Percentiles rank a stretch among this genome's conserved stretches.
These are phyloP conservation scores for Tauraco erythrolophus DNA, from an alignment of 2,113 vertebrate genomes.

Conservation along the genomic window DNA sequence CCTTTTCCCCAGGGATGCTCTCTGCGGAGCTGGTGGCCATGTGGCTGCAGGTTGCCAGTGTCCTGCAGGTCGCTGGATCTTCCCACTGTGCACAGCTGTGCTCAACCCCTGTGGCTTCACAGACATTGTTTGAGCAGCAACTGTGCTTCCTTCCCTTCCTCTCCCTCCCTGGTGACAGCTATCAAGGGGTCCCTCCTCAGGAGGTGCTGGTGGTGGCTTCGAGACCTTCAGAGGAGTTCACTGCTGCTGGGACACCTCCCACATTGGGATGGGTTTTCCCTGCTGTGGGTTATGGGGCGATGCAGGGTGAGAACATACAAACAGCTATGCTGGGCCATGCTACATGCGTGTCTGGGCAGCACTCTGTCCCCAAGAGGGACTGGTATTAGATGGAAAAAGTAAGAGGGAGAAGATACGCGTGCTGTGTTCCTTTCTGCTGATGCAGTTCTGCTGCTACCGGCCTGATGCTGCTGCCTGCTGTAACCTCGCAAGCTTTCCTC, in stretches of 20 bases:
- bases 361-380: neutral
- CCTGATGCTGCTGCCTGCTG: neutral
- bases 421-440: neutral
- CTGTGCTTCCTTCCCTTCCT: neutral
- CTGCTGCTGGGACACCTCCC: neutral
- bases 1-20: neutral
- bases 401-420: neutral
- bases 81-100: rapidly evolving
- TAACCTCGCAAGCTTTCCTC: neutral
- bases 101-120: rapidly evolving
- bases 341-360: neutral
- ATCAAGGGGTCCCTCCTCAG: neutral
- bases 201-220: neutral
- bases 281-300: rapidly evolving
- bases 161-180: neutral
- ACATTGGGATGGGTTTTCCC: neutral
- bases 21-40: neutral
- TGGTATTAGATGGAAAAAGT: neutral
- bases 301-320: neutral
- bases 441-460: neutral
- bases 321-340: neutral
- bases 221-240: neutral
- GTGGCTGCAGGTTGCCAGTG: neutral
- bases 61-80: neutral
- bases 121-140: neutral